A percentile compares a stretch with the other conserved stretches of the same genome.
Conservation (phyloP, 1,140 invertebrate genomes). For the Eufriesea mexicana region DNA sequence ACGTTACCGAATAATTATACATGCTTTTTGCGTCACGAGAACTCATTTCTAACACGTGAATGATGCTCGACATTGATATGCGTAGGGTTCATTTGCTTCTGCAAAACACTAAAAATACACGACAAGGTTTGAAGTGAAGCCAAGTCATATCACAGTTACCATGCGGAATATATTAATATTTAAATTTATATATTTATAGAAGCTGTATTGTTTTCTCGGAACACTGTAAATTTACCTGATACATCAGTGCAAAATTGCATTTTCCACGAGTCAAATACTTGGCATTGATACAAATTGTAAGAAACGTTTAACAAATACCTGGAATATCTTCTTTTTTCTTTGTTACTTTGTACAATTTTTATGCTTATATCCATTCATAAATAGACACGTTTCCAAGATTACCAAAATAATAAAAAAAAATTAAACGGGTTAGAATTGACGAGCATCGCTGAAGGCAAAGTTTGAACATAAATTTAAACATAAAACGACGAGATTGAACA, state of each 20-base stretch:
- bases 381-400: not conserved
- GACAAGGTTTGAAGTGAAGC: not conserved
- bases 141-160: not conserved
- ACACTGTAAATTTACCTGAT: not conserved
- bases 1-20: constrained; percentile 9
- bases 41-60: constrained; percentile 35
- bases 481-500: not conserved
- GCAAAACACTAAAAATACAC: constrained; percentile 54
- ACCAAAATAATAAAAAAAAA: not conserved
- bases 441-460: not conserved
- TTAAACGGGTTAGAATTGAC: not conserved
- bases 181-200: constrained; percentile 17
- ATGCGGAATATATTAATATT: constrained; percentile 24
- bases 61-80: constrained; percentile 42
- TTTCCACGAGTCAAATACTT: not conserved
- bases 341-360: not conserved
- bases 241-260: not conserved
- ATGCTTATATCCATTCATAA: not conserved
- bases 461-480: not conserved
- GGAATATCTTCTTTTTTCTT: not conserved
- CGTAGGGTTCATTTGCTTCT: constrained; percentile 27
- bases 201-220: not conserved
- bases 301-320: not conserved
- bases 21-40: constrained; percentile 2
- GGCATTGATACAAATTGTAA: not conserved